Percentiles rank a stretch among this genome's conserved stretches.
These are phyloP conservation scores for Psittacula echo DNA, from an alignment of 2,797 vertebrate genomes.

Conservation along the genomic window DNA sequence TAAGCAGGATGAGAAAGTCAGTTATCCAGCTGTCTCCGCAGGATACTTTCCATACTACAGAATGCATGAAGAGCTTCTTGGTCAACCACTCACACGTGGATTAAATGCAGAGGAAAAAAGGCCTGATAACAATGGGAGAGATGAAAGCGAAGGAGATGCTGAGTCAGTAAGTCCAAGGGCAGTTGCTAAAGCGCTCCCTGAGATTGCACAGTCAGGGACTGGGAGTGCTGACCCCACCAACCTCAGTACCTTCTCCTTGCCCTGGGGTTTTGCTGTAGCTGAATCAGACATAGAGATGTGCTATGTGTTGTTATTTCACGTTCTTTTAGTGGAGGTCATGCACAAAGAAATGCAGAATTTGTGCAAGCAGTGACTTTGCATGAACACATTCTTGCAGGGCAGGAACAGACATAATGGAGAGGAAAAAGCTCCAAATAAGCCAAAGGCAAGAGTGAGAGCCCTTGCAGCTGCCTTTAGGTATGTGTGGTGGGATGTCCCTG, in stretches of 20 bases:
- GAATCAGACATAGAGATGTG: fast-evolving
- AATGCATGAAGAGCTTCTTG: constrained; percentile 28
- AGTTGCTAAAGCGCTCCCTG: neutral
- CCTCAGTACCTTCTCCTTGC: neutral
- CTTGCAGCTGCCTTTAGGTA: neutral
- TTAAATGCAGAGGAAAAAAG: neutral
- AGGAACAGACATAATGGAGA: neutral
- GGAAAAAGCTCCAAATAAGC: neutral
- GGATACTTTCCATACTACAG: constrained; percentile 54
- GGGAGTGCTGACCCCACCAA: neutral
- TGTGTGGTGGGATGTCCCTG: neutral
- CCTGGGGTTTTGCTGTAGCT: neutral
- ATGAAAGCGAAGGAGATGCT: neutral
- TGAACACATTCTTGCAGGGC: neutral
- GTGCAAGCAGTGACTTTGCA: neutral
- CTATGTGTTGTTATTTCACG: neutral
- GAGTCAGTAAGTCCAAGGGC: neutral
- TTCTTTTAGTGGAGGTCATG: neutral
- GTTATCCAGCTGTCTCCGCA: neutral
- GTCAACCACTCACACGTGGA: neutral
- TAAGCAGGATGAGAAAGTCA: neutral
- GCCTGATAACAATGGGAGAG: neutral
- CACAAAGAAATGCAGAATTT: neutral
- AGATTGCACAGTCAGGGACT: neutral
- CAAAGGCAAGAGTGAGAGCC: neutral